Evolutionary conservation across 2,888 invertebrate genomes (phyloP).

Genomic region (Lepidocyrtoides sp.): DNA sequence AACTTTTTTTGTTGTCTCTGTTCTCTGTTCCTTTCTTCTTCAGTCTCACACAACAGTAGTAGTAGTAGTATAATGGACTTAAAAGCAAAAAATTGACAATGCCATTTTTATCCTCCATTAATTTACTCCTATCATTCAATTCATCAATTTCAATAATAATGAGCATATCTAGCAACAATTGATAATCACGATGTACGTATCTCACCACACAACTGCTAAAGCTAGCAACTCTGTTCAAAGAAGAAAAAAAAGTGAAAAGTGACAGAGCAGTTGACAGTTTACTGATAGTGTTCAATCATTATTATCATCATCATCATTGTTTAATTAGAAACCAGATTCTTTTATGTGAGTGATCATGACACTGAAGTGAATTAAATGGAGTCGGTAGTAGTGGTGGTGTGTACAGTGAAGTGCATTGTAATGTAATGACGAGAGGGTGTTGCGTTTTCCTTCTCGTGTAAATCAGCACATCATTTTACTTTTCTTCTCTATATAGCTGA

Average conservation of each 20-base stretch:
- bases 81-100: constrained; percentile 27
- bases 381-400: neutral
- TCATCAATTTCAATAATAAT: constrained; percentile 5
- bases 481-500: too few relatives aligned
- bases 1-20: neutral
- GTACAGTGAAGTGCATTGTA: too few relatives aligned
- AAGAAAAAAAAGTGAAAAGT: constrained; percentile 50
- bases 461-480: too few relatives aligned
- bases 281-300: constrained; percentile 1
- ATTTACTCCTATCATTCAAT: neutral
- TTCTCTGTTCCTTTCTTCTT: too few relatives aligned
- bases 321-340: constrained; percentile 49
- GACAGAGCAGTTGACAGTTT: constrained; percentile 12
- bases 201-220: too few relatives aligned
- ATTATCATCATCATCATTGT: too few relatives aligned
- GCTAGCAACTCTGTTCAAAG: too few relatives aligned
- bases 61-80: too few relatives aligned
- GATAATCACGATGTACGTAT: neutral
- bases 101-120: neutral
- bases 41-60: too few relatives aligned
- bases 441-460: neutral
- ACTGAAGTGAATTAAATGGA: constrained; percentile 23
- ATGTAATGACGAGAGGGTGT: neutral
- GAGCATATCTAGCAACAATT: neutral
- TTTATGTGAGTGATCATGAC: constrained; percentile 53